These are phyloP conservation scores for Sylvia atricapilla DNA, from an alignment of 2,113 vertebrate species.

Conservation along the genomic window DNA sequence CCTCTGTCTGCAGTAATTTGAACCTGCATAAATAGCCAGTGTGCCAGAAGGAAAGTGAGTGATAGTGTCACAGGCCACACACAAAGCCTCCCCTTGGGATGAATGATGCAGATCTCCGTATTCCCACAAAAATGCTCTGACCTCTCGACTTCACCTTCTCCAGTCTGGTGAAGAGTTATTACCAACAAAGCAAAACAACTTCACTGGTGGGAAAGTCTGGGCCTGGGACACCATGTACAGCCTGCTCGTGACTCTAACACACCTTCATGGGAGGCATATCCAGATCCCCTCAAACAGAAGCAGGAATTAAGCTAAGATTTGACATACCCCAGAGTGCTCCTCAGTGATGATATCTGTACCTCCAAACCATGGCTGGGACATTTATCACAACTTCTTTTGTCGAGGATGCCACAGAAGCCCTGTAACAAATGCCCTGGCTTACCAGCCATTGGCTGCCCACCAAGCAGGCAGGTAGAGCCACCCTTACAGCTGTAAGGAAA, in stretches of 20 bases:
- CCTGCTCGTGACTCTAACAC: neutral
- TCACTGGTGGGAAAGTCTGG: neutral
- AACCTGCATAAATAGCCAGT: constrained; percentile 55
- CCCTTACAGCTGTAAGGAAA: neutral
- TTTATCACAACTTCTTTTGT: neutral
- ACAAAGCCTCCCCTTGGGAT: constrained; percentile 35
- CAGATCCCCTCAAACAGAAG: neutral
- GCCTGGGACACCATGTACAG: neutral
- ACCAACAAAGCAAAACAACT: neutral
- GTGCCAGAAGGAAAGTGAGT: constrained; percentile 35
- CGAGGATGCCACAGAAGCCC: neutral
- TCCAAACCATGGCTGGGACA: neutral
- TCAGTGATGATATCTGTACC: neutral
- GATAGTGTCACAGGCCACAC: constrained; percentile 64
- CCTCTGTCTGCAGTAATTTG: constrained; percentile 41
- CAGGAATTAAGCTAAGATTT: neutral
- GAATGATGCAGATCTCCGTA: neutral
- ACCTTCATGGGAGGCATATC: neutral
- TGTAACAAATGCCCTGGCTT: neutral
- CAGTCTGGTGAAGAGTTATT: constrained; percentile 32
- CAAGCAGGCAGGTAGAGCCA: neutral
- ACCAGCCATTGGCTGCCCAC: neutral
- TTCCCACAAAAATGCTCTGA: constrained; percentile 46
- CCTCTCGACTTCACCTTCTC: constrained; percentile 38
- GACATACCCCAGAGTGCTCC: neutral